phyloP scores from a whole-genome alignment of 1,140 invertebrate genomes.

The Periplaneta americana region DNA sequence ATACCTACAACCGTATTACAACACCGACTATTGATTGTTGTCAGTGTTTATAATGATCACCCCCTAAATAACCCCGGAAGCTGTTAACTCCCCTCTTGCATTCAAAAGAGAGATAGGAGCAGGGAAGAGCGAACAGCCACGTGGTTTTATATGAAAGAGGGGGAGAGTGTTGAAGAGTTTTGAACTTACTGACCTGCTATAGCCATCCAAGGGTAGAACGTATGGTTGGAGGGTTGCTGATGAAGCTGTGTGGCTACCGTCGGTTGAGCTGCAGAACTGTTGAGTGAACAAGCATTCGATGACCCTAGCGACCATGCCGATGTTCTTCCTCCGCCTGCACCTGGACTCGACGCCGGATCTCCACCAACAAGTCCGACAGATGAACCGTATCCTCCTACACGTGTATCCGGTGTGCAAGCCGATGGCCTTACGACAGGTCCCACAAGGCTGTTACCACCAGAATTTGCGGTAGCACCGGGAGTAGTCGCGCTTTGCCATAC shows the following conservation, averaged over 20 bases:
- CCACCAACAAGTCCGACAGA: slow-evolving; percentile 58
- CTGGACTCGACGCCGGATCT: slow-evolving; percentile 68
- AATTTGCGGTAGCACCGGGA: slow-evolving; percentile 34
- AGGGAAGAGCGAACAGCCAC: background rate
- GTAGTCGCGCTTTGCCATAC: slow-evolving; percentile 61
- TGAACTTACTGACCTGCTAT: slow-evolving; percentile 78
- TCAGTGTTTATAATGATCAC: background rate
- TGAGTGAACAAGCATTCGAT: slow-evolving; percentile 75
- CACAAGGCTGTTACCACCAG: slow-evolving; percentile 29
- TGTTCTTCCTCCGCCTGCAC: slow-evolving; percentile 53
- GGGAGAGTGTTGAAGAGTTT: background rate
- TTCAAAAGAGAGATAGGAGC: background rate
- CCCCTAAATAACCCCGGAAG: background rate
- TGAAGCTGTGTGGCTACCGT: slow-evolving; percentile 72
- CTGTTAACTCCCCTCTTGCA: background rate
- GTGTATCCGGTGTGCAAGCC: slow-evolving; percentile 79
- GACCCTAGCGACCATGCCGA: slow-evolving; percentile 48
- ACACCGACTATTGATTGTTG: background rate
- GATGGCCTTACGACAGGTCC: slow-evolving; percentile 70
- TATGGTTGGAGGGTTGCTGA: slow-evolving; percentile 79
- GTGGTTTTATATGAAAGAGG: background rate
- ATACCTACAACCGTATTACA: background rate
- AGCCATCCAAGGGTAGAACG: slow-evolving; percentile 97
- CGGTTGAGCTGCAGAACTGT: slow-evolving; percentile 61
- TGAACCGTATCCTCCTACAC: slow-evolving; percentile 57